Percentiles rank a stretch among this genome's conserved stretches.
phyloP scores from a whole-genome alignment of 2,113 vertebrate genomes.

The Cranoglanis bouderius region DNA sequence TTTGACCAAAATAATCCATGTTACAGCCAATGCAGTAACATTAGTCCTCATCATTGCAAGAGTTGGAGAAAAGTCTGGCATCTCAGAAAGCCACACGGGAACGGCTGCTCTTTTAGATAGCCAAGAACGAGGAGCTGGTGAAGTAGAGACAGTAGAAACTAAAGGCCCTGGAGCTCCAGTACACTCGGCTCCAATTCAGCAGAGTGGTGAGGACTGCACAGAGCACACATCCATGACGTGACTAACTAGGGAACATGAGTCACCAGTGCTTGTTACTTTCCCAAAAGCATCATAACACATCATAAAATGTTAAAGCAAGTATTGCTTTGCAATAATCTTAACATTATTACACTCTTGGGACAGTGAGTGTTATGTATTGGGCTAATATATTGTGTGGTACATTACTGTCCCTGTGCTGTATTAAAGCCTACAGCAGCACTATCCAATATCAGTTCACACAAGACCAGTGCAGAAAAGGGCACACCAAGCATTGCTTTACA shows the following conservation, averaged over 20 bases:
- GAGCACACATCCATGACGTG: not conserved
- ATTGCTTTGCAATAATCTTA: slow-evolving; percentile 16
- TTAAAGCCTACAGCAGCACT: not conserved
- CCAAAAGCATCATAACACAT: slow-evolving; percentile 12
- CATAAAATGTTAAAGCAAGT: not conserved
- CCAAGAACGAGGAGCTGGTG: slow-evolving; percentile 14
- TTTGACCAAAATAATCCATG: not conserved
- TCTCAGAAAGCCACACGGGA: slow-evolving; percentile 17
- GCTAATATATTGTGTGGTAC: slow-evolving; percentile 2
- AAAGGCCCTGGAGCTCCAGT: slow-evolving; percentile 18
- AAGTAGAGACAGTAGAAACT: slow-evolving; percentile 11
- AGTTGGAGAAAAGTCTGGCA: slow-evolving; percentile 31
- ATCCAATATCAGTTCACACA: slow-evolving; percentile 1
- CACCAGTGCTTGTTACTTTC: not conserved
- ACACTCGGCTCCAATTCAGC: slow-evolving; percentile 34
- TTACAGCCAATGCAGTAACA: not conserved
- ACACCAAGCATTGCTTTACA: not conserved
- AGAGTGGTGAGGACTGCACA: not conserved
- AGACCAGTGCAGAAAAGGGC: not conserved
- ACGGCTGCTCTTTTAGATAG: slow-evolving; percentile 24
- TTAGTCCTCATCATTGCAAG: not conserved
- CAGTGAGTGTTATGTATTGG: slow-evolving; percentile 4
- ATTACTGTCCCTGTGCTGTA: not conserved
- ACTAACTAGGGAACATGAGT: slow-evolving; percentile 25
- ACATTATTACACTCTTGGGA: not conserved